phyloP scores from a whole-genome alignment of 2,888 invertebrate genomes.

The Archips xylosteana region DNA sequence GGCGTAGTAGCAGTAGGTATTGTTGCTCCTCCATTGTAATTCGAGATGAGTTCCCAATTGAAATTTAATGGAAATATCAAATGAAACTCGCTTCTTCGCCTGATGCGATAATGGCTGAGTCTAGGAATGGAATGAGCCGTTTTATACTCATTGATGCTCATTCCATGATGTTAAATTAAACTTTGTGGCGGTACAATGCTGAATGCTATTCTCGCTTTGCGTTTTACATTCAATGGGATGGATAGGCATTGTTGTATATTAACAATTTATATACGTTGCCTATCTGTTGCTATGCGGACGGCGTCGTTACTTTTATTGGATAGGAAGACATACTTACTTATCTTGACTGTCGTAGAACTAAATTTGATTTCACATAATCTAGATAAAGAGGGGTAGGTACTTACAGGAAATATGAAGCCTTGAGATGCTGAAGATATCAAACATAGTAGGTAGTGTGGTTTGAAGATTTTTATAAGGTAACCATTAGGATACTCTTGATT shows the following conservation, averaged over 20 bases:
- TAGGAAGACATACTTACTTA: not conserved
- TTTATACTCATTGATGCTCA: conserved; percentile 52
- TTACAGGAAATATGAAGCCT: not conserved
- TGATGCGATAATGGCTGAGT: conserved; percentile 63
- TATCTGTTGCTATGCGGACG: conserved; percentile 9
- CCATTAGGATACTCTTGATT: no score
- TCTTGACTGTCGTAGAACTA: not conserved
- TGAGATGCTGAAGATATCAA: not conserved
- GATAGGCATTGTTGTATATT: conserved; percentile 38
- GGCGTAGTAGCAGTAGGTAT: conserved; percentile 50
- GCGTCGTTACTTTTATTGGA: conserved; percentile 7
- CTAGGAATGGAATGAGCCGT: conserved; percentile 59
- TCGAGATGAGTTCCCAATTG: conserved; percentile 72
- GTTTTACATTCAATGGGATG: conserved; percentile 50
- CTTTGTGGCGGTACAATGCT: conserved; percentile 54
- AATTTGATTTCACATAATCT: not conserved
- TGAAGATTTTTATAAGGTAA: not conserved
- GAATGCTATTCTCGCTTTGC: conserved; percentile 49
- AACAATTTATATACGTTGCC: conserved; percentile 24
- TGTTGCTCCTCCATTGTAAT: conserved; percentile 58
- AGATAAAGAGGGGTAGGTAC: not conserved
- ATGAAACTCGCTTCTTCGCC: conserved; percentile 65
- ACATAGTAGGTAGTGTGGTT: not conserved
- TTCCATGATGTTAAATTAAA: conserved; percentile 59
- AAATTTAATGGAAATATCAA: conserved; percentile 79